Base-by-base conservation (phyloP, 2,888 invertebrate species). In the Opisthograptis luteolata region DNA sequence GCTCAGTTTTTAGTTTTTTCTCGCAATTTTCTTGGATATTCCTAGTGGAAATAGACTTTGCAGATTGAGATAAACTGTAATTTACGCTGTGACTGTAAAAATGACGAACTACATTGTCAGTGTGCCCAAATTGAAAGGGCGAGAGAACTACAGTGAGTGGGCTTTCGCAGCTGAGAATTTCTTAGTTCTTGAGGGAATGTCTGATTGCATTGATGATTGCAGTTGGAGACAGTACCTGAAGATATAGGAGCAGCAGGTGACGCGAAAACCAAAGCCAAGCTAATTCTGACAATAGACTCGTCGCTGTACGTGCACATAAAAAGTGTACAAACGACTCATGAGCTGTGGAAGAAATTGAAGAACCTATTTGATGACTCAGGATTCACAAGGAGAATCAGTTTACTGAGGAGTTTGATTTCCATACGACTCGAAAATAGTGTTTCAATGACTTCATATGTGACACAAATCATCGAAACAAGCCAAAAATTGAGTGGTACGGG, bases 401-500 rank as follows among this genome's bases (percentile, higher is more conserved):
- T 27, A 4, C 12, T 27, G 6, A 3, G 27, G 5, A 10, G 12
- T 27, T 12, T 12, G 5, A 27, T 27, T 4, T 27, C 27, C 5
- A 27, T 27, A 5, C 27, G 12, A 1, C 27, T 10, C 3, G 27
- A 27, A 3, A 27, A 12, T 12, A 3, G 27, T 7, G 2, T 1
- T 24, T 24, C n/a, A 9, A 24, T 24, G 24, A 24, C 8, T 8
- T 24, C 24, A 1, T 27, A 27, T 6, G 27, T 27, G 1, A 64
- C 46, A n/a, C 60, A 63, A 39, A 59, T 67, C 10, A 34, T 61
- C 1, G 63, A 62, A 46, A 62, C 64, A 1, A 22, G 48, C 4
- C 62, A 66, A 42, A 43, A 48, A 30, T 55, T 66, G 25, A 41
- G 34, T 28, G 48, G 58, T 7, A 62, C 60, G 8, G 62, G 65